These are phyloP conservation scores for Euzetes globulus DNA, from an alignment of 2,888 invertebrate genomes.

Conservation along the genomic window DNA sequence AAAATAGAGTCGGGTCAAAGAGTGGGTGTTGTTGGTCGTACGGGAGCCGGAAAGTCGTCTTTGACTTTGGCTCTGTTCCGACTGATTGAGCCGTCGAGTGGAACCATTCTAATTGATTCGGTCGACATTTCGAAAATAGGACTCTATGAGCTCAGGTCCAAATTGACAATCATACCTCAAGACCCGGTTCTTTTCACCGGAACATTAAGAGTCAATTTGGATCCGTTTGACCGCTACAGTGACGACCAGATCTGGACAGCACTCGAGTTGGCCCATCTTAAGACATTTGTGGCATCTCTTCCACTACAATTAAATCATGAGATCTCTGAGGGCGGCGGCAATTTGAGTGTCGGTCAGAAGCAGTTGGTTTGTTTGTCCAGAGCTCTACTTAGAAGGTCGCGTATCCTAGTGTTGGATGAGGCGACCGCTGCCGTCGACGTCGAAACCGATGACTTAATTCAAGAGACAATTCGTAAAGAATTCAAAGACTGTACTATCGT, in stretches of 20 bases:
- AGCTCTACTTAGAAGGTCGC: constrained; percentile 39
- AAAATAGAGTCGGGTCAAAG: constrained; percentile 73
- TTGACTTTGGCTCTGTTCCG: constrained; percentile 46
- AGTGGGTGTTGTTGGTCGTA: constrained; percentile 49
- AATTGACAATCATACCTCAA: constrained; percentile 35
- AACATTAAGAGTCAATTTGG: constrained; percentile 41
- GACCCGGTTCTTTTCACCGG: constrained; percentile 43
- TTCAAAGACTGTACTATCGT: constrained; percentile 41
- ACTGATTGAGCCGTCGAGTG: constrained; percentile 36
- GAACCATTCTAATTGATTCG: constrained; percentile 33
- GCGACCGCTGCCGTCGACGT: constrained; percentile 41
- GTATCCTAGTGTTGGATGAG: constrained; percentile 41
- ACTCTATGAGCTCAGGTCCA: constrained; percentile 32
- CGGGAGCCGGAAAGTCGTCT: constrained; percentile 48
- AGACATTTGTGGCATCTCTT: constrained; percentile 21
- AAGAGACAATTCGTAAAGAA: constrained; percentile 41
- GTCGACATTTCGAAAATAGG: constrained; percentile 31
- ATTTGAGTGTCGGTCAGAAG: constrained; percentile 45
- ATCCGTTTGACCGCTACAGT: constrained; percentile 40
- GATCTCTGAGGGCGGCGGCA: constrained; percentile 56
- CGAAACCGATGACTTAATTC: constrained; percentile 42
- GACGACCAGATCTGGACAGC: constrained; percentile 42
- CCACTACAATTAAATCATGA: constrained; percentile 57
- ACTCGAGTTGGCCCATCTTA: constrained; percentile 41
- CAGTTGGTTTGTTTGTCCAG: constrained; percentile 42